phyloP scores from a whole-genome alignment of 2,113 vertebrate species.

The Micromys minutus region DNA sequence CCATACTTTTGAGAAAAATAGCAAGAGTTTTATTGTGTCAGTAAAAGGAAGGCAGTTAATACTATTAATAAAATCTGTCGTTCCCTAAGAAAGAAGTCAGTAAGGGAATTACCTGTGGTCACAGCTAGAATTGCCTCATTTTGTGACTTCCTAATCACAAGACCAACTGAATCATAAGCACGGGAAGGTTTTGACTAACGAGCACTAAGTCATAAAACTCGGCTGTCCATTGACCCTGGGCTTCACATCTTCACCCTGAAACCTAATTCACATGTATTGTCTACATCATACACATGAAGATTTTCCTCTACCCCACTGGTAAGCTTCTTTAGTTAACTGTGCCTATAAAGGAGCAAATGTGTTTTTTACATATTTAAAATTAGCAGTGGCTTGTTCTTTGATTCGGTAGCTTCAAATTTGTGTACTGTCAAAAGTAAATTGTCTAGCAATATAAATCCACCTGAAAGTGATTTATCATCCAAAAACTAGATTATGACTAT shows the following conservation, averaged over 20 bases:
- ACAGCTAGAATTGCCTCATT: background rate
- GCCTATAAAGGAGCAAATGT: background rate
- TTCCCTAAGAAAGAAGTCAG: background rate
- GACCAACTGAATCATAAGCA: background rate
- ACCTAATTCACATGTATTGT: background rate
- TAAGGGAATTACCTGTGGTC: background rate
- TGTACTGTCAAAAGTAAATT: background rate
- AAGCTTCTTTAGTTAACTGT: background rate
- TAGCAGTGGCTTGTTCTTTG: background rate
- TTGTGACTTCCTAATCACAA: background rate
- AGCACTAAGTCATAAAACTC: background rate
- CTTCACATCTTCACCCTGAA: background rate
- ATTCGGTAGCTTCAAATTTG: background rate
- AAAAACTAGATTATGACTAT: background rate
- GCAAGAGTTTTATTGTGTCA: background rate
- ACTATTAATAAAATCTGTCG: background rate
- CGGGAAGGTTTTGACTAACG: background rate
- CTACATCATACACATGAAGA: background rate
- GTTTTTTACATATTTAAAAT: background rate
- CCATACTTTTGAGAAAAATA: background rate
- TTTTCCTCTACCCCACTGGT: background rate
- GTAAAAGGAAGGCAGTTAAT: background rate
- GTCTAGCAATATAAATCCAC: background rate
- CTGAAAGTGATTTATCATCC: background rate
- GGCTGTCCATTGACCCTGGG: rapidly evolving